Evolutionary conservation across 2,797 vertebrate genomes (phyloP).

Genomic region (Sebastes itinus): DNA sequence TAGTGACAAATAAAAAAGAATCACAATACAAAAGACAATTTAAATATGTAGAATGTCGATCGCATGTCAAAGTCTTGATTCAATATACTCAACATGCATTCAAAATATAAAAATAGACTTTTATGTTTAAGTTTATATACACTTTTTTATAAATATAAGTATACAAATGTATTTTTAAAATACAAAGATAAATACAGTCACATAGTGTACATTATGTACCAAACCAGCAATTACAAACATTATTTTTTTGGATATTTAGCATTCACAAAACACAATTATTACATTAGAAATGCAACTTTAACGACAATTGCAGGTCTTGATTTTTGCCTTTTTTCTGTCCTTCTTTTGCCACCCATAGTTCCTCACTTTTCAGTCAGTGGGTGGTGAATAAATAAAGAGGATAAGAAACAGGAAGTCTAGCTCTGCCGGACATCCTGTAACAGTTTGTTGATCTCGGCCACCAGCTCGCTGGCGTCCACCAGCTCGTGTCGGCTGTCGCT

Average conservation of each 20-base stretch:
- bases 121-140: slow-evolving; percentile 86
- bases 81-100: slow-evolving; percentile 82
- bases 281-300: slow-evolving; percentile 95
- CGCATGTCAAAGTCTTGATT: slow-evolving; percentile 80
- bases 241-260: slow-evolving; percentile 94
- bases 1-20: slow-evolving; percentile 68
- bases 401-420: slow-evolving; percentile 69
- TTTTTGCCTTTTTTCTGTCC: slow-evolving; percentile 39
- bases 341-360: slow-evolving; percentile 51
- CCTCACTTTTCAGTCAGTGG: slow-evolving; percentile 25
- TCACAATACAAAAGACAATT: slow-evolving; percentile 76
- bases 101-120: slow-evolving; percentile 99
- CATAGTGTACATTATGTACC: slow-evolving; percentile 94
- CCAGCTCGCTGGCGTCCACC: slow-evolving; percentile 98
- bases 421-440: slow-evolving; percentile 96
- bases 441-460: slow-evolving; percentile 98
- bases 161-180: slow-evolving; percentile 99
- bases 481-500: slow-evolving; percentile 94
- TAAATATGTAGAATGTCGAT: slow-evolving; percentile 76
- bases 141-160: slow-evolving; percentile 96
- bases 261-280: slow-evolving; percentile 97
- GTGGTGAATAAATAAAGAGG: slow-evolving; percentile 46
- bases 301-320: slow-evolving; percentile 86
- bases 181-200: slow-evolving; percentile 99
- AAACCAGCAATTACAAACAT: slow-evolving; percentile 91